phyloP scores from a whole-genome alignment of 2,797 vertebrate genomes.

The Parauchenoglanis ngamensis region DNA sequence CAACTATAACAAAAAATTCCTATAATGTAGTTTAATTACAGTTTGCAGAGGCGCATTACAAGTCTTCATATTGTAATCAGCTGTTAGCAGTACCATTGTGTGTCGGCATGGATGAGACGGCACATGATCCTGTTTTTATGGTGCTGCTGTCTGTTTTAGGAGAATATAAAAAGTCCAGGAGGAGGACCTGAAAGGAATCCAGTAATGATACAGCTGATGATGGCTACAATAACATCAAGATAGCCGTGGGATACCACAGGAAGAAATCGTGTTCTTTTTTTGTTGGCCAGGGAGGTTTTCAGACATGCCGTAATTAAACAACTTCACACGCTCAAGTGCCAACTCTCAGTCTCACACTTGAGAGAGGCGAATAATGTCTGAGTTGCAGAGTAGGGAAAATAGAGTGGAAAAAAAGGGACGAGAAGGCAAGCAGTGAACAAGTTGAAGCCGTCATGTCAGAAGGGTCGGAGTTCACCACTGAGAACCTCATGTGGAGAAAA shows the following conservation, averaged over 20 bases:
- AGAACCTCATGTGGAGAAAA: constrained; percentile 40
- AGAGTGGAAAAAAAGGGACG: background rate
- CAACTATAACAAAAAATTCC: background rate
- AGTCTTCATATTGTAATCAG: constrained; percentile 5
- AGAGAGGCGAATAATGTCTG: background rate
- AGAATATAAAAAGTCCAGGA: background rate
- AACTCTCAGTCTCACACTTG: background rate
- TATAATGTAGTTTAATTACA: background rate
- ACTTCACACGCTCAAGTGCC: background rate
- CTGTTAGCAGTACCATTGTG: background rate
- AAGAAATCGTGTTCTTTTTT: constrained; percentile 27
- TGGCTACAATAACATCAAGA: constrained; percentile 40
- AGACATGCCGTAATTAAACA: constrained; percentile 23
- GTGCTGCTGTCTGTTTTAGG: background rate
- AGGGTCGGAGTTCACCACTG: constrained; percentile 4
- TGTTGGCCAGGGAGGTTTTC: background rate
- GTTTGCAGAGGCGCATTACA: background rate
- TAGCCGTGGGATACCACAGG: constrained; percentile 29
- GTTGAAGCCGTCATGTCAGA: background rate
- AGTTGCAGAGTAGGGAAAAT: background rate
- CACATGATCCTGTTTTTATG: background rate
- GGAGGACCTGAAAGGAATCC: background rate
- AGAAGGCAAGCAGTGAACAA: background rate
- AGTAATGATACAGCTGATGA: constrained; percentile 41
- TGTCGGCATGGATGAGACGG: background rate